Evolutionary conservation across 2,113 vertebrate genomes (phyloP).

Genomic region (Eurypyga helias): DNA sequence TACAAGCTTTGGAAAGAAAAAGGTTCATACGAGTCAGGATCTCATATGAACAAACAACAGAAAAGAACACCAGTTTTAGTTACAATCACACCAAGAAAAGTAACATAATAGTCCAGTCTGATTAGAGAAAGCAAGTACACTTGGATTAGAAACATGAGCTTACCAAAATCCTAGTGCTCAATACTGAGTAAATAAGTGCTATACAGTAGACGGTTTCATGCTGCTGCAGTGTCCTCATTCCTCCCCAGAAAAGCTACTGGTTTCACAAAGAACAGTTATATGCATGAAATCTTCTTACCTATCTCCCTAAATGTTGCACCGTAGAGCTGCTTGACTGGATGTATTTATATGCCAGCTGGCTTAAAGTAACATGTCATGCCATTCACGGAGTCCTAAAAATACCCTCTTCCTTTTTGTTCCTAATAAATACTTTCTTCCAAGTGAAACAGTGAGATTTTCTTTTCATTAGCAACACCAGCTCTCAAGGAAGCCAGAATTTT

Average conservation of each 20-base stretch:
- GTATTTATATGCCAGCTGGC: slow-evolving; percentile 36
- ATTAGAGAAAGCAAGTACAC: neutral
- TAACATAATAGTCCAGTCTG: neutral
- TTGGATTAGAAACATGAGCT: neutral
- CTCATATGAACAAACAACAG: neutral
- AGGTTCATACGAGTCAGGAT: neutral
- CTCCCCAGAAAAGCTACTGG: neutral
- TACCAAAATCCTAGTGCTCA: neutral
- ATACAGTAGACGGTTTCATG: neutral
- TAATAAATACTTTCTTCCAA: slow-evolving; percentile 27
- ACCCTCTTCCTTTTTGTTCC: neutral
- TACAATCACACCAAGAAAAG: neutral
- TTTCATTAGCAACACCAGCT: neutral
- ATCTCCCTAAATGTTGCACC: rapidly evolving
- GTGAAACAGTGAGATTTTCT: neutral
- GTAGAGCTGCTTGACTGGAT: neutral
- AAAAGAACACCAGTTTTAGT: neutral
- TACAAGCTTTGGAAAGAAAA: neutral
- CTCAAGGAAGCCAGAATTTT: neutral
- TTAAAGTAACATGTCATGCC: neutral
- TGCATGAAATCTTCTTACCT: neutral
- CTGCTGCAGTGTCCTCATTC: neutral
- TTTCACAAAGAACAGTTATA: neutral
- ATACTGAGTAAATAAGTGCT: neutral
- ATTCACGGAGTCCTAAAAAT: slow-evolving; percentile 11